Base-by-base conservation (phyloP, 2,797 vertebrate genomes). In the Orestias chungarensis region DNA sequence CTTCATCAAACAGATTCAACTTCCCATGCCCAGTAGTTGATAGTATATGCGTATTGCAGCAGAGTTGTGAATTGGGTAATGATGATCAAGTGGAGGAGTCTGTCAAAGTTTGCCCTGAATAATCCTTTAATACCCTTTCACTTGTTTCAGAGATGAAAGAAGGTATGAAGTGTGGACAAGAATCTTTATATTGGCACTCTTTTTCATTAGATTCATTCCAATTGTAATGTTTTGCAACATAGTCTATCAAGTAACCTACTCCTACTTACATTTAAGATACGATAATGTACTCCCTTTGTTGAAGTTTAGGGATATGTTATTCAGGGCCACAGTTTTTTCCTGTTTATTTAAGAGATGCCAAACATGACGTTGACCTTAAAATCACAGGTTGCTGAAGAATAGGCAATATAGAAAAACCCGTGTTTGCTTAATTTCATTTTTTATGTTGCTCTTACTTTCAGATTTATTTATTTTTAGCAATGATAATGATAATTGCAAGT, bases 1-100 rank as follows among this genome's bases (percentile, higher is more conserved):
- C 90, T 89, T 86, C 87, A 85, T 88, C 87, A 83, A 79, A 73
- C 88, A 91, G 82, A 83, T 80, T 89, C 86, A 85, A 89, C 70
- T 82, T 86, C 86, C 78, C 66, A 71, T 76, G 76, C 67, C 78
- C 74, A 52, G 70, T 71, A 80, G 87, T 72, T 25, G 33, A 80
- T 77, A n/a, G n/a, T n/a, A 38, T 57, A 61, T 77, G 71, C 46
- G 27, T 70, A 62, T 89, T 68, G 76, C 68, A 20, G 68, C 68
- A 55, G 74, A 75, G 82, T 82, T 73, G 70, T 74, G 76, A 83
- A 82, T 86, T 74, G 70, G 67, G 76, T 78, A 57, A 33, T 62
- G 78, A 69, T 71, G 73, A 82, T 69, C 74, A 74, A 47, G 38
- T 4, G 15, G 73, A 76, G 57, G 74, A 85, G 73, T 75, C 76